These are phyloP conservation scores for Carapus acus DNA, from an alignment of 2,797 vertebrate genomes.

Conservation along the genomic window DNA sequence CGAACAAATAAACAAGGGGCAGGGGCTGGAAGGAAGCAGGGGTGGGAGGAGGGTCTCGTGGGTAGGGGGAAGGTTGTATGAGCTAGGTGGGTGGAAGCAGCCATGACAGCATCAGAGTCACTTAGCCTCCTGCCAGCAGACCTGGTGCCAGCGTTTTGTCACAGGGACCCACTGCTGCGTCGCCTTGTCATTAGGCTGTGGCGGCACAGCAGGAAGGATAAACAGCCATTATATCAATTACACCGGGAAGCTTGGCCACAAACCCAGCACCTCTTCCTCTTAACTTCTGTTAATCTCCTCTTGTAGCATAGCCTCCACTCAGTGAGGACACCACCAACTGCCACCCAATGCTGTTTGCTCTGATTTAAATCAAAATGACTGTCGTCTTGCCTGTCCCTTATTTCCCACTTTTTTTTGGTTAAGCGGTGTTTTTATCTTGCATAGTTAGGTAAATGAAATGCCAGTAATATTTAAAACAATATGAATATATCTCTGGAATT, in stretches of 20 bases:
- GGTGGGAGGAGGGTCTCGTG: constrained; percentile 35
- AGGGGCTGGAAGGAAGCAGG: constrained; percentile 33
- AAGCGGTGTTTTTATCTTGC: constrained; percentile 4
- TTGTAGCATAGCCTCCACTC: no score
- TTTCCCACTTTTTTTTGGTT: constrained; percentile 10
- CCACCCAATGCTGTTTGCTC: constrained; percentile 18
- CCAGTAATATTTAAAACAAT: neutral
- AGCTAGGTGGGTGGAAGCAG: constrained; percentile 47
- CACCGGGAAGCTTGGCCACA: constrained; percentile 69
- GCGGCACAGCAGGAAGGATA: constrained; percentile 77
- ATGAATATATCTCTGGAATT: constrained; percentile 1
- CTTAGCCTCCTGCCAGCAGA: constrained; percentile 79
- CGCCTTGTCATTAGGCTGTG: constrained; percentile 77
- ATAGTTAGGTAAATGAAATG: constrained; percentile 6
- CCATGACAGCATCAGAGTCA: constrained; percentile 70
- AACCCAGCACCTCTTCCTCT: constrained; percentile 61
- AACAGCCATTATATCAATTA: constrained; percentile 85
- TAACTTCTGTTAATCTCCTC: no score
- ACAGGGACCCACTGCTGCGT: constrained; percentile 76
- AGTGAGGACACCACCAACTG: no score
- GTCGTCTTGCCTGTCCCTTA: constrained; percentile 2
- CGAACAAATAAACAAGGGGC: constrained; percentile 68
- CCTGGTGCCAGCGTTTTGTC: constrained; percentile 78
- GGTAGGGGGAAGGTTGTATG: no score
- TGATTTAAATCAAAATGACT: constrained; percentile 36